Conservation (phyloP, 2,113 vertebrate genomes). For the Lampris incognitus region DNA sequence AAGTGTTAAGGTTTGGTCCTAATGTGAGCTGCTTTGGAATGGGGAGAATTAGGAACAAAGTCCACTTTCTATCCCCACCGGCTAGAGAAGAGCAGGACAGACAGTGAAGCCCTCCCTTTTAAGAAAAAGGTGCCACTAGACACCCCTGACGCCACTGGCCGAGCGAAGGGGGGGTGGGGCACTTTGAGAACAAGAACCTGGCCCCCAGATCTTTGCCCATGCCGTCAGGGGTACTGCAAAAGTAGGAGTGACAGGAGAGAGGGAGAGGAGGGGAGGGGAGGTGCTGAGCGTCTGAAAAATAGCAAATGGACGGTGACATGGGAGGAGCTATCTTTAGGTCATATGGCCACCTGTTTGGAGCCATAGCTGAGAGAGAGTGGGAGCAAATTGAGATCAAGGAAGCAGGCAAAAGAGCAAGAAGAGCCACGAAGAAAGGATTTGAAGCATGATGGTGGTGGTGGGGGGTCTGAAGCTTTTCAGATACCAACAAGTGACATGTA, state of each 20-base stretch:
- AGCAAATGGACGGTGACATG: conserved; percentile 7
- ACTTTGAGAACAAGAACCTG: conserved; percentile 11
- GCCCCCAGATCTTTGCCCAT: neutral
- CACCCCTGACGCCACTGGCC: conserved; percentile 48
- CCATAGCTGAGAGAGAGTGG: conserved; percentile 19
- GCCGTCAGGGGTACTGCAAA: conserved; percentile 43
- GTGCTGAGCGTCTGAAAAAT: conserved; percentile 25
- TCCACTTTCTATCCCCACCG: conserved; percentile 65
- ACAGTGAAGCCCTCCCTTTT: conserved; percentile 59
- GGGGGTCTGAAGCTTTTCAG: conserved; percentile 31
- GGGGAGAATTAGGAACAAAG: conserved; percentile 65
- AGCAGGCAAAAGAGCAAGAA: neutral
- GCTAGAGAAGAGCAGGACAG: conserved; percentile 76
- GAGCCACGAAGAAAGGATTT: neutral
- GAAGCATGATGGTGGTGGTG: neutral
- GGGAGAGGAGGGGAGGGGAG: neutral
- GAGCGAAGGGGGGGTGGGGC: conserved; percentile 44
- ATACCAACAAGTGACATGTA: conserved; percentile 55
- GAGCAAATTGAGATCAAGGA: neutral
- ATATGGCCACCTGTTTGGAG: conserved; percentile 70
- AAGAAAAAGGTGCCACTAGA: conserved; percentile 60
- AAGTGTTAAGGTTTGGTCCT: conserved; percentile 51
- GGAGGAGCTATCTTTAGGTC: conserved; percentile 40
- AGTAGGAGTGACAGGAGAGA: conserved; percentile 20
- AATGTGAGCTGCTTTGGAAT: conserved; percentile 46